A percentile compares a stretch with the other conserved stretches of the same genome.
These are phyloP conservation scores for Aquatica leii DNA, from an alignment of 2,888 invertebrate genomes.

Conservation along the genomic window DNA sequence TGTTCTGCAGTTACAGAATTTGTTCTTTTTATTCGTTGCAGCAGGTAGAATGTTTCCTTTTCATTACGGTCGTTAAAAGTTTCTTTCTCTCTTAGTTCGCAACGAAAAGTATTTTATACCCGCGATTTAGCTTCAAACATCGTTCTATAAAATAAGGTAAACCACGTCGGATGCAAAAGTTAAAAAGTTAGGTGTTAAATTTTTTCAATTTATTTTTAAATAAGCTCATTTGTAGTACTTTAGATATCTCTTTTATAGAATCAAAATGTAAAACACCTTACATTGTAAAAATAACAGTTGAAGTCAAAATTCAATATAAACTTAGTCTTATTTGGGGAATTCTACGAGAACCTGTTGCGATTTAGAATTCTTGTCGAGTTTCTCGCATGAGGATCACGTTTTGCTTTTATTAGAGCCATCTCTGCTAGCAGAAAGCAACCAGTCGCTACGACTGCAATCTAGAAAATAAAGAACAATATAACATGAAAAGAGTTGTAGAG, in stretches of 20 bases:
- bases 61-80: conserved; percentile 50
- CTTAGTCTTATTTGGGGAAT: conserved; percentile 41
- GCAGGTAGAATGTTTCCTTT: conserved; percentile 46
- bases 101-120: conserved; percentile 43
- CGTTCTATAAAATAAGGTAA: conserved; percentile 41
- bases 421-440: conserved; percentile 55
- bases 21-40: conserved; percentile 39
- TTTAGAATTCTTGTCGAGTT: conserved; percentile 55
- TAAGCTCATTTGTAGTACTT: conserved; percentile 19
- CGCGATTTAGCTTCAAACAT: conserved; percentile 46
- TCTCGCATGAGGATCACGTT: conserved; percentile 56
- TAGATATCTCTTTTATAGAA: conserved; percentile 17
- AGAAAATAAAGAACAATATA: conserved; percentile 54
- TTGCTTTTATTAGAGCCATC: conserved; percentile 58
- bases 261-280: conserved; percentile 22
- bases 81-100: conserved; percentile 44
- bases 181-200: conserved; percentile 15
- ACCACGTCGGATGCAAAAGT: conserved; percentile 17
- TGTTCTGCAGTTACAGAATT: conserved; percentile 37
- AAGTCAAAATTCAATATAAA: conserved; percentile 55
- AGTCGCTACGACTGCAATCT: conserved; percentile 53
- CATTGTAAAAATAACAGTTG: conserved; percentile 31
- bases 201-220: conserved; percentile 14
- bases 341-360: conserved; percentile 56
- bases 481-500: conserved; percentile 50